Evolutionary conservation across 2,113 vertebrate genomes (phyloP), one percentile per base, ranked within the genome.

Genomic region (Urocolius indicus): DNA sequence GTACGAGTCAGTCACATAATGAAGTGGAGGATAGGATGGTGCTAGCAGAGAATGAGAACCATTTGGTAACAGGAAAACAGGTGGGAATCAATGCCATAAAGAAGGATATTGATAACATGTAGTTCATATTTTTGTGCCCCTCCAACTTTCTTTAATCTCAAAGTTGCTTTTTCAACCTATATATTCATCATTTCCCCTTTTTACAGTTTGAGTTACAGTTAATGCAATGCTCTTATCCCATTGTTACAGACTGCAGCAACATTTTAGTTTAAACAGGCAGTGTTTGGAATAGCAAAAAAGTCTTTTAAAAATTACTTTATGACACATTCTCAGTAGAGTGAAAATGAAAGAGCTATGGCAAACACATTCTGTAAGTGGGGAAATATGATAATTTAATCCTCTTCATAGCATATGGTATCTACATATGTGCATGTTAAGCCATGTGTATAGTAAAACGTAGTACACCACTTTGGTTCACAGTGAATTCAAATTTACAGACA

Each of bases 231-330:
- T 30, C 15, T 38, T 78, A 13, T 27, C 61, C 88, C 57, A 65
- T 59, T 92, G 16, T 87, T 89, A 54, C 51, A 72, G 89, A 87
- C 32, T 68, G 78, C 54, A 77, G 17, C 34, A 87, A n/a, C 48
- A 74, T 55, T 82, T 90, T 88, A 67, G 32, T 29, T 73, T 87
- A 82, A 88, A 46, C 4, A 84, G 23, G 8, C 5, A 83, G 11
- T 66, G 13, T 89, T 55, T 85, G 59, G 57, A 96, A 84, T 88
- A 94, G 88, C 10, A 90, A 32, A 8, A 89, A 84, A 38, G 41
- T 19, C 1, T 61, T 87, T 0, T 36, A 93, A 94, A 88, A 66
- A 83, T 16, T 57, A 46, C 23, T 43, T 1, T 41, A 36, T 81
- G 87, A 83, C 29, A 23, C 16, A 51, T 83, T 51, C 92, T 63